Evolutionary conservation across 2,113 vertebrate genomes (phyloP).

Genomic region (Dipodomys spectabilis): DNA sequence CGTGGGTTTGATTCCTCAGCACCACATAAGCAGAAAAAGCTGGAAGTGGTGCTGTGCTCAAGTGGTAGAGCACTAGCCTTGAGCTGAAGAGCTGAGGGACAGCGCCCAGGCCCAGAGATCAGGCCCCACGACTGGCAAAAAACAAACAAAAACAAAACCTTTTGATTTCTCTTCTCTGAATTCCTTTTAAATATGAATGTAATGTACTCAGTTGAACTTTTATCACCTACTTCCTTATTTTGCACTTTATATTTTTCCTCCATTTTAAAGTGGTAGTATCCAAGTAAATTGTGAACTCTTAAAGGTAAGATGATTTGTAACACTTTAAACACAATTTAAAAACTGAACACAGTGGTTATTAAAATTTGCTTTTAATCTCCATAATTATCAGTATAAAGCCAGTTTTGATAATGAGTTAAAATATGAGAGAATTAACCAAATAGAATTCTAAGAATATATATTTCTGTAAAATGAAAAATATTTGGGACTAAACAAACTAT

Average conservation of each 20-base stretch:
- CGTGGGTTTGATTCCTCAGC: no score
- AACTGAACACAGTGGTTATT: conserved; percentile 1
- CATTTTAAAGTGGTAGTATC: background rate
- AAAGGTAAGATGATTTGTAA: conserved; percentile 3
- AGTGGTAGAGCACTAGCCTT: no score
- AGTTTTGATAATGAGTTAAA: background rate
- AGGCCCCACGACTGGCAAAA: no score
- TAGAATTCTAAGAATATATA: background rate
- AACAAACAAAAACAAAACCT: no score
- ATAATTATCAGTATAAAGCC: background rate
- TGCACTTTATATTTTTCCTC: conserved; percentile 10
- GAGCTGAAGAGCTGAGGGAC: no score
- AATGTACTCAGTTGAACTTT: background rate
- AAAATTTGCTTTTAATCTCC: conserved; percentile 5
- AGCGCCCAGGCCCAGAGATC: no score
- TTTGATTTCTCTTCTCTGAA: background rate
- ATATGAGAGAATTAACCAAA: background rate
- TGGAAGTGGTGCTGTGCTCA: no score
- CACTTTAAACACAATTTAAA: background rate
- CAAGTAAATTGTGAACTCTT: background rate
- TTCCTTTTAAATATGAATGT: background rate
- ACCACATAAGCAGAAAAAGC: no score
- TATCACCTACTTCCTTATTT: background rate
- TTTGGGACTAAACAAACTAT: background rate
- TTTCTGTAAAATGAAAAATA: background rate